Conservation (phyloP, 2,113 vertebrate species). For the Larimichthys crocea region DNA sequence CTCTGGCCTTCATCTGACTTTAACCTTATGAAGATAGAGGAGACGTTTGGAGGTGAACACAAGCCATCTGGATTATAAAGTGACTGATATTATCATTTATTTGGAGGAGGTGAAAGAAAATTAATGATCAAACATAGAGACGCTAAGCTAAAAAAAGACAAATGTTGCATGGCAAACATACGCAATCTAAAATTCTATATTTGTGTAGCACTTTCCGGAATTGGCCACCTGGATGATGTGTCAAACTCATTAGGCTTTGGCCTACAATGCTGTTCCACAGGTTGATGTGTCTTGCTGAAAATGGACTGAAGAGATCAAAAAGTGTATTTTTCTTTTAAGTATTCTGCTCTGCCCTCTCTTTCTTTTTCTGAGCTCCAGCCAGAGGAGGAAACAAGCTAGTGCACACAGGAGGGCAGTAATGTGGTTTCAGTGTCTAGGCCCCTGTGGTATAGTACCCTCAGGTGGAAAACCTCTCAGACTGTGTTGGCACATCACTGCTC, state of each 20-base stretch:
- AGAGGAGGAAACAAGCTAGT: slow-evolving; percentile 40
- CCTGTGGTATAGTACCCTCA: slow-evolving; percentile 63
- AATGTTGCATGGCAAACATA: slow-evolving; percentile 1
- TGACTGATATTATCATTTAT: neutral
- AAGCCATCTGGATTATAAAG: slow-evolving; percentile 4
- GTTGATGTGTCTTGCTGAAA: slow-evolving; percentile 21
- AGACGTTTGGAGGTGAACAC: neutral
- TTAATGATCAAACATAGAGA: neutral
- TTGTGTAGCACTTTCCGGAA: neutral
- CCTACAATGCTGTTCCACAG: neutral
- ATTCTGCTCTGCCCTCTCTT: slow-evolving; percentile 24
- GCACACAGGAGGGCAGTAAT: slow-evolving; percentile 67
- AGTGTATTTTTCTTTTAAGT: slow-evolving; percentile 28
- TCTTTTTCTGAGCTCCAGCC: slow-evolving; percentile 26
- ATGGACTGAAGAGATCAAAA: slow-evolving; percentile 34
- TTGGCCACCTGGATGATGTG: slow-evolving; percentile 9
- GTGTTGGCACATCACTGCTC: slow-evolving; percentile 70
- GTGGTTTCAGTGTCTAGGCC: slow-evolving; percentile 67
- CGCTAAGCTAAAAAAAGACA: neutral
- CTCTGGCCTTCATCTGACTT: neutral
- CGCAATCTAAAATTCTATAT: neutral
- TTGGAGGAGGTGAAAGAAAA: neutral
- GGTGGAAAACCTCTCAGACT: slow-evolving; percentile 74
- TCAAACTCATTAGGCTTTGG: slow-evolving; percentile 7
- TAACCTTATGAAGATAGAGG: neutral